A percentile compares a stretch with the other conserved stretches of the same genome.
Conservation (phyloP, 2,797 vertebrate species). For the Crotalus adamanteus region DNA sequence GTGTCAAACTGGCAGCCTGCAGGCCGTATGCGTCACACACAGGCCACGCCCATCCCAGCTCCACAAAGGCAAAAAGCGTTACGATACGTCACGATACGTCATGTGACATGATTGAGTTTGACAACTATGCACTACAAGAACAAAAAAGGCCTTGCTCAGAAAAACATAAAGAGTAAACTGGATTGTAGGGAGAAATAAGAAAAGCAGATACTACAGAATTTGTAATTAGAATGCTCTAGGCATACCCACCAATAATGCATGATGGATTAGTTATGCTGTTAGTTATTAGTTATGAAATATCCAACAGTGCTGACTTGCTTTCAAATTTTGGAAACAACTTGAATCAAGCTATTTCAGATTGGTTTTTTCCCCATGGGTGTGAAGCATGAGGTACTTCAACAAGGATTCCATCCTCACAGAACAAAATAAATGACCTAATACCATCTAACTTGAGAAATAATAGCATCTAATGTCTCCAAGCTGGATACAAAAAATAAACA, state of each 20-base stretch:
- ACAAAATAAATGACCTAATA: background rate
- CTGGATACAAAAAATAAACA: constrained; percentile 37
- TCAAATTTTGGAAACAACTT: background rate
- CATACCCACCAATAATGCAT: background rate
- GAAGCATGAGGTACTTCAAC: background rate
- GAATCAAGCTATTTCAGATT: background rate
- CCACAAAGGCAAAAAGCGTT: no score
- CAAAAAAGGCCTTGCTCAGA: background rate
- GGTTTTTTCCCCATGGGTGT: constrained; percentile 1
- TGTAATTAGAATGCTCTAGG: background rate
- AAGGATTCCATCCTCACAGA: background rate
- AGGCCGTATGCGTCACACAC: no score
- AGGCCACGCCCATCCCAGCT: no score
- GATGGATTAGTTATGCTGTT: background rate
- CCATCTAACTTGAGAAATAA: constrained; percentile 2
- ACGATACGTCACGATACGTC: no score
- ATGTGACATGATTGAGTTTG: no score
- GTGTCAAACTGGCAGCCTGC: no score
- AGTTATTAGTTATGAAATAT: constrained; percentile 5
- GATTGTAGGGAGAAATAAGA: background rate
- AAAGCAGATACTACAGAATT: background rate
- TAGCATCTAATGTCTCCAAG: constrained; percentile 36
- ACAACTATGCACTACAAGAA: background rate
- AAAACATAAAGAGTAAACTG: background rate
- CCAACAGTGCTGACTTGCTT: constrained; percentile 25